A percentile compares a stretch with the other conserved stretches of the same genome.
These are phyloP conservation scores for Antennarius striatus DNA, from an alignment of 2,113 vertebrate genomes.

Conservation along the genomic window DNA sequence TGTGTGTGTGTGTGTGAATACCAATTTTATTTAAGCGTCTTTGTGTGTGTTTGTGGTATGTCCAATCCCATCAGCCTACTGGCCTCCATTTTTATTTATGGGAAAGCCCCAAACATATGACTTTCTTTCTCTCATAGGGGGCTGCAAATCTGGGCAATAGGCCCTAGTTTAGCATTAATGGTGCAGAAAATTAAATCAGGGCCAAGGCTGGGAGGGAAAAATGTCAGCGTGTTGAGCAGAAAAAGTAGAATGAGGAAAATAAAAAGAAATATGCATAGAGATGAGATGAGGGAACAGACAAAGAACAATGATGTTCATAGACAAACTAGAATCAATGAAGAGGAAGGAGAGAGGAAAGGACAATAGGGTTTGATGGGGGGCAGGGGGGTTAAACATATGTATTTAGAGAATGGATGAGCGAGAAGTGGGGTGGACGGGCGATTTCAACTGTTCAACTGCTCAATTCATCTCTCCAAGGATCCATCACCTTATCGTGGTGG, in stretches of 20 bases:
- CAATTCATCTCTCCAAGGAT: too few relatives aligned
- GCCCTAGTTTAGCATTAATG: constrained; percentile 60
- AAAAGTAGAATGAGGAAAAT: neutral
- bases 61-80: constrained; percentile 11
- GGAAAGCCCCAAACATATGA: constrained; percentile 25
- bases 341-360: too few relatives aligned
- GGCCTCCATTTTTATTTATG: constrained; percentile 54
- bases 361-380: neutral
- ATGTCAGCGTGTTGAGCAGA: neutral
- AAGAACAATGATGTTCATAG: too few relatives aligned
- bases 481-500: too few relatives aligned
- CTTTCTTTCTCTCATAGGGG: constrained; percentile 19
- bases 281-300: too few relatives aligned
- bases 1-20: too few relatives aligned
- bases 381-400: neutral
- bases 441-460: constrained; percentile 43
- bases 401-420: constrained; percentile 1
- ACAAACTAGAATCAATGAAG: too few relatives aligned
- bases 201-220: constrained; percentile 43
- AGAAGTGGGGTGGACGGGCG: constrained; percentile 14
- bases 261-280: too few relatives aligned
- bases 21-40: too few relatives aligned
- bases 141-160: constrained; percentile 54
- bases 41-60: too few relatives aligned
- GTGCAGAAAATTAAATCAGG: constrained; percentile 72